Base-by-base conservation (phyloP, 2,113 vertebrate species). In the Machaerirhynchus nigripectus region DNA sequence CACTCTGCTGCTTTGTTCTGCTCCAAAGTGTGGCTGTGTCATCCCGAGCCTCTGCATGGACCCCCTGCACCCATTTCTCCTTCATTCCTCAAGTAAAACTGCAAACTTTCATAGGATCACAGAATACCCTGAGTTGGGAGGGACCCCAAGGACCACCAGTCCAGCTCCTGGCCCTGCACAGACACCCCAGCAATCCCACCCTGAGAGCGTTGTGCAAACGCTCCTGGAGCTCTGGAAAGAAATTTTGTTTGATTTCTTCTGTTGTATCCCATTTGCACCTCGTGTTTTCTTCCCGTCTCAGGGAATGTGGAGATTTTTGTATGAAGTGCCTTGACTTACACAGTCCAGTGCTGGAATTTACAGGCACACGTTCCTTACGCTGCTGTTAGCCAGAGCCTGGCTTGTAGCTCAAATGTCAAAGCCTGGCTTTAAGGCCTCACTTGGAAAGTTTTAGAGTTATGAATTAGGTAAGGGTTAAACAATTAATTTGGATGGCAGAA, bases 191-290 rank as follows among this genome's bases (percentile, higher is more conserved):
- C 28, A 60, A 30, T 74, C 37, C 77, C 68, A 59, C 27, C 46
- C 52, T 59, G 44, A 21, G 13, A n/a, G 11, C 0, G 0, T 35
- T 88, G 67, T n/a, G 57, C 42, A 64, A 63, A 11, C 0, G 0
- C 59, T 42, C 6, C 67, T 44, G 27, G 50, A 74, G 39, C 44
- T 82, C 37, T 82, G 60, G 15, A n/a, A 33, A 5, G 44, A 57
- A 81, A 50, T 28, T 23, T 10, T 15, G 31, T 57, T 35, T 60
- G 24, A 24, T 57, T 46, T 46, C 18, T 44, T 53, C 42, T 8
- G 0, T n/a, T 68, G 11, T 26, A 1, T 93, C 87, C 74, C 44
- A 17, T 63, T 31, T 17, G 2, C 50, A 46, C 37, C 24, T 81
- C 3, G 1, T 7, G 27, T 64, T 86, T 76, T 35, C 35, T 71